A percentile compares a stretch with the other conserved stretches of the same genome.
Conservation (phyloP, 2,113 vertebrate species). For the Nannospalax galili region DNA sequence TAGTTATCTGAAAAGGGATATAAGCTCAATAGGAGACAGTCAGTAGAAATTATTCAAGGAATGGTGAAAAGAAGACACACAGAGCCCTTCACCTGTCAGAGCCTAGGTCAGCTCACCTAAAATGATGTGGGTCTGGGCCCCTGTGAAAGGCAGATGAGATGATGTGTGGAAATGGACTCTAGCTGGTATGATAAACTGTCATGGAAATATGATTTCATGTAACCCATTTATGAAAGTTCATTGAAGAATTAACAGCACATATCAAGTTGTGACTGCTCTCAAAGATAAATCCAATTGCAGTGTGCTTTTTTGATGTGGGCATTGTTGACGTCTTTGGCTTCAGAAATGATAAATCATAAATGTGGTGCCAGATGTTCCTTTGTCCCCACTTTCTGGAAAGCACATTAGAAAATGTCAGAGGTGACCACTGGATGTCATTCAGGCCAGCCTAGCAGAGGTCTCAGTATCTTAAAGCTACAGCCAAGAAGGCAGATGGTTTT, state of each 20-base stretch:
- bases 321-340: not conserved
- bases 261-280: not conserved
- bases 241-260: conserved; percentile 16
- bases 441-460: not conserved
- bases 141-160: not conserved
- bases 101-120: not conserved
- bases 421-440: not conserved
- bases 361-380: conserved; percentile 45
- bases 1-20: not conserved
- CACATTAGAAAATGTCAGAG: conserved; percentile 35
- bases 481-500: not conserved
- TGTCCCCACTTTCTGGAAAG: conserved; percentile 38
- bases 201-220: not conserved
- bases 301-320: not conserved
- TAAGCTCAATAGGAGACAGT: not conserved
- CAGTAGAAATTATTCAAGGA: not conserved
- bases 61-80: not conserved
- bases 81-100: not conserved
- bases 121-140: not conserved
- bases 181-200: not conserved
- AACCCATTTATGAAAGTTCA: not conserved
- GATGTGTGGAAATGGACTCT: not conserved
- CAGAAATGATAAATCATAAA: conserved; percentile 40
- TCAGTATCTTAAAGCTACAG: not conserved
- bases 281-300: not conserved